Evolutionary conservation across 1,140 invertebrate species (phyloP).

Genomic region (Atta cephalotes): DNA sequence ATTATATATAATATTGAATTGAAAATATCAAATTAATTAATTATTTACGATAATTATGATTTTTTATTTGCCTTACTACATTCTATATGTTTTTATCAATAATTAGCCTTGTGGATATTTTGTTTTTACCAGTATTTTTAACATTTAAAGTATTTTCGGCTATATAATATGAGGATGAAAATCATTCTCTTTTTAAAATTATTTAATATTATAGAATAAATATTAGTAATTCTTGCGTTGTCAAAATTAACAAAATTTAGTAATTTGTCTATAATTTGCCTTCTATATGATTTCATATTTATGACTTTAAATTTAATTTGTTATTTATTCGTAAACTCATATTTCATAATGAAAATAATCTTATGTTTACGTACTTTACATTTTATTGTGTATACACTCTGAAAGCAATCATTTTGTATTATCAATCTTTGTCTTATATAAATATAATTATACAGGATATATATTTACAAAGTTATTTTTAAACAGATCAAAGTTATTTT

Average conservation of each 20-base stretch:
- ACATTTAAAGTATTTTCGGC: not conserved
- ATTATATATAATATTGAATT: not conserved
- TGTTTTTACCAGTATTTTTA: not conserved
- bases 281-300: not conserved
- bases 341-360: constrained; percentile 4
- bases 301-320: not conserved
- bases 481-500: no score
- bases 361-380: not conserved
- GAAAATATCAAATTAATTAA: not conserved
- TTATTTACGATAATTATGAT: not conserved
- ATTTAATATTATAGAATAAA: not conserved
- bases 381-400: not conserved
- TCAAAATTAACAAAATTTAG: not conserved
- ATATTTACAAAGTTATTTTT: not conserved
- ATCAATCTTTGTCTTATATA: not conserved
- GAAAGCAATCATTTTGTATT: not conserved
- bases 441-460: not conserved
- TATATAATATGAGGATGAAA: not conserved
- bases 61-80: not conserved
- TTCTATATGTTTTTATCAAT: not conserved
- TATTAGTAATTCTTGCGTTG: not conserved
- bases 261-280: not conserved
- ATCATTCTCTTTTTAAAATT: not conserved
- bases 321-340: not conserved
- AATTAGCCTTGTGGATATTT: not conserved